Evolutionary conservation across 2,113 vertebrate species (phyloP).

Genomic region (Agelaius phoeniceus): DNA sequence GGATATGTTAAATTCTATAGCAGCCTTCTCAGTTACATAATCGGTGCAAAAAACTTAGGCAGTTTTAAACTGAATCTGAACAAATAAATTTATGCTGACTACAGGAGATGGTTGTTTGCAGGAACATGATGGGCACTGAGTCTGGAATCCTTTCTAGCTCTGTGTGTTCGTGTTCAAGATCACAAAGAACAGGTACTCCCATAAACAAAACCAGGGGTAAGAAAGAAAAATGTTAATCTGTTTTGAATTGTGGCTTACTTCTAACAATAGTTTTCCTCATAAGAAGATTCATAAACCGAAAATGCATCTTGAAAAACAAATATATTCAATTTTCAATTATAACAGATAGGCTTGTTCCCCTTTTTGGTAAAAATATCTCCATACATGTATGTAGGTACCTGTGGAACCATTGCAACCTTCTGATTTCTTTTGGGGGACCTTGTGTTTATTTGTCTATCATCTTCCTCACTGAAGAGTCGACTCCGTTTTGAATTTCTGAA

Average conservation of each 20-base stretch:
- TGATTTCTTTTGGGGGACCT: constrained; percentile 95
- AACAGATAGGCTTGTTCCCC: not conserved
- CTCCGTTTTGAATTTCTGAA: constrained; percentile 95
- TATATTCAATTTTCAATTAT: not conserved
- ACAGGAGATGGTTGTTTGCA: not conserved
- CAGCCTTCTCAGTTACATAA: not conserved
- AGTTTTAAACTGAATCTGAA: not conserved
- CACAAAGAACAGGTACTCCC: not conserved
- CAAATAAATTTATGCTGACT: not conserved
- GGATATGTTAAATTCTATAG: not conserved
- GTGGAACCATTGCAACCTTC: constrained; percentile 88
- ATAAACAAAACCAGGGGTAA: not conserved
- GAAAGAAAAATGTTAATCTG: not conserved
- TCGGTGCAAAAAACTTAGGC: not conserved
- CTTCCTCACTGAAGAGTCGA: constrained; percentile 91
- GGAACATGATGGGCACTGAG: not conserved
- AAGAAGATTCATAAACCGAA: constrained; percentile 28
- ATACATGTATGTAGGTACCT: constrained; percentile 75
- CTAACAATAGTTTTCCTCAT: constrained; percentile 7
- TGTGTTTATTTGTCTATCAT: constrained; percentile 86
- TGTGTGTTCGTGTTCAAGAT: not conserved
- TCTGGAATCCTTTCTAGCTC: not conserved
- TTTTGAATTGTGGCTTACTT: not conserved
- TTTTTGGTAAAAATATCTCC: not conserved
- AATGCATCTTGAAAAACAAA: not conserved